Base-by-base conservation (phyloP, 1,140 invertebrate species). In the Drosophila guanche region DNA sequence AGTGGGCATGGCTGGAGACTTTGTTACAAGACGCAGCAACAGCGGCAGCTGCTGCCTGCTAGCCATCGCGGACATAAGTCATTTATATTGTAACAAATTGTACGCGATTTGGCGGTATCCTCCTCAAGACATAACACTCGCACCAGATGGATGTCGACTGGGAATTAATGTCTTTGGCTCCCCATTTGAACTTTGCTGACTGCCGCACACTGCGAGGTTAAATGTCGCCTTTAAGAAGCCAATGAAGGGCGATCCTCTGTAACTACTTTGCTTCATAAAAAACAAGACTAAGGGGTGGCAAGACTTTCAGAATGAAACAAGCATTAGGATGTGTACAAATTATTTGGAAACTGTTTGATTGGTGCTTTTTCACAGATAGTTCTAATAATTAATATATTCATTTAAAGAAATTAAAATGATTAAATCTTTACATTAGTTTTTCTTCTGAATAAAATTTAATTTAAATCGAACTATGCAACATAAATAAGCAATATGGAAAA, bases 21-120 rank as follows among this genome's bases (percentile, higher is more conserved):
- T 63, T 40, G 61, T 12, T 37, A 62, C 27, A 22, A 12, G 20
- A 63, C 33, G 8, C 57, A 5, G 80, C 76, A 62, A 46, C 66
- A 58, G 60, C 74, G 61, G 79, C 79, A 69, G 80, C 61, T 73
- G 73, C 72, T 69, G 76, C 55, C 70, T 59, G 59, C 63, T 84
- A 73, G 57, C 62, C 74, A 62, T 68, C 78, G 83, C 84, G 78
- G 63, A 88, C 83, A 88, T 88, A 88, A 88, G 78, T 88, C 83
- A 88, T 88, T 88, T 88, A 88, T 88, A 88, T 88, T 88, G 83
- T 88, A 88, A 88, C 83, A 88, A 88, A 88, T 88, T 88, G 81
- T 86, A 53, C 78, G 83, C 78, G 83, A 88, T 88, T 81, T 70
- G 83, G 78, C 83, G 67, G 37, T 43, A n/a, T 54, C 56, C 60